Evolutionary conservation across 2,888 invertebrate genomes (phyloP).

Genomic region (Dryadula phaetusa): DNA sequence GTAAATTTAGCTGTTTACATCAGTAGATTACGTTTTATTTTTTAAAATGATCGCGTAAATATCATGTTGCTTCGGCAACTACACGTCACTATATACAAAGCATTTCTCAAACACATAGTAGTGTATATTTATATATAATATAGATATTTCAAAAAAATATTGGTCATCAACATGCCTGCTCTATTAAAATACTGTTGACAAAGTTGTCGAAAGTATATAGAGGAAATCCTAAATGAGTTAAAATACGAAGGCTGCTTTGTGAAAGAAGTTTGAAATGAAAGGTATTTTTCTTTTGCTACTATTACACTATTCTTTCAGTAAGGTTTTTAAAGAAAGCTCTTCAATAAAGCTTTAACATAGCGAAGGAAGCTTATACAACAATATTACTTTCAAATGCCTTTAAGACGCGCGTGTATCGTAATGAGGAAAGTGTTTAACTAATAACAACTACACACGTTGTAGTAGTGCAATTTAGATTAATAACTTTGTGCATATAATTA

Average conservation of each 20-base stretch:
- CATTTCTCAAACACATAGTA: too few relatives aligned
- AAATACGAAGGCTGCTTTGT: background rate
- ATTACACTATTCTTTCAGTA: background rate
- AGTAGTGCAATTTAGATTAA: too few relatives aligned
- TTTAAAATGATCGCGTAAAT: too few relatives aligned
- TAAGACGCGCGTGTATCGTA: background rate
- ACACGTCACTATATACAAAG: too few relatives aligned
- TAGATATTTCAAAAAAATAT: too few relatives aligned
- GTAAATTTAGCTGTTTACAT: too few relatives aligned
- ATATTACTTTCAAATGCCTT: background rate
- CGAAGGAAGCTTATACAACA: background rate
- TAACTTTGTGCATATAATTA: background rate
- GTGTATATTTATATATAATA: too few relatives aligned
- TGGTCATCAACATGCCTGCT: too few relatives aligned
- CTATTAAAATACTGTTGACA: too few relatives aligned
- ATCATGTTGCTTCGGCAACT: too few relatives aligned
- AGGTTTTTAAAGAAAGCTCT: background rate
- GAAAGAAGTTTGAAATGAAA: background rate
- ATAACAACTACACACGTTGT: background rate
- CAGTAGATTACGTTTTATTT: too few relatives aligned
- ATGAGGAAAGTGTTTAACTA: constrained; percentile 1
- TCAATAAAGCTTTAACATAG: background rate
- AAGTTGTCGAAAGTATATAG: too few relatives aligned
- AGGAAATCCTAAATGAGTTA: background rate
- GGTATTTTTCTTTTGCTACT: background rate